phyloP scores from a whole-genome alignment of 2,888 invertebrate species.

The Apotomis capreana region DNA sequence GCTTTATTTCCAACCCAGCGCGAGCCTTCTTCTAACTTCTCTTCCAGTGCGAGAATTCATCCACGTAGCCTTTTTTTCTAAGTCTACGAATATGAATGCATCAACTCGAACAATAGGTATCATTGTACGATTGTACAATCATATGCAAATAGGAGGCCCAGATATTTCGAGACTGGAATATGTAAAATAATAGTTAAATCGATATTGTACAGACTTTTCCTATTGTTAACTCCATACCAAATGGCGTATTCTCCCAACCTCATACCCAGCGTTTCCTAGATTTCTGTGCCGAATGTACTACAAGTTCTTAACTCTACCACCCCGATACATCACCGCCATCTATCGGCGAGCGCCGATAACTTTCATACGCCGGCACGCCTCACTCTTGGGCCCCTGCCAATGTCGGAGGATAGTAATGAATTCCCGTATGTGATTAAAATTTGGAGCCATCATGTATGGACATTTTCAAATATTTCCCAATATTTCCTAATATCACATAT shows the following conservation, averaged over 20 bases:
- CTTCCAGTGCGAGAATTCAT: too few species aligned
- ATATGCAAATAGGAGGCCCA: too few species aligned
- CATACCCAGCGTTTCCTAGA: background rate
- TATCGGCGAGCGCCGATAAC: slow-evolving; percentile 39
- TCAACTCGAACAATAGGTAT: too few species aligned
- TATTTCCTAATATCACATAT: background rate
- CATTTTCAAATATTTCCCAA: background rate
- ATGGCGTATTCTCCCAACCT: background rate
- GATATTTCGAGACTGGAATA: too few species aligned
- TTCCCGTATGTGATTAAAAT: slow-evolving; percentile 36
- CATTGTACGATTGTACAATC: too few species aligned
- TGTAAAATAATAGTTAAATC: too few species aligned
- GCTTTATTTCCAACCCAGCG: too few species aligned
- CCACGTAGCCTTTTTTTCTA: too few species aligned
- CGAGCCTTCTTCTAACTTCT: too few species aligned
- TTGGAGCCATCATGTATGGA: slow-evolving; percentile 19
- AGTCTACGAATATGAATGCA: too few species aligned
- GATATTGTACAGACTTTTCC: too few species aligned
- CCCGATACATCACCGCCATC: slow-evolving; percentile 37
- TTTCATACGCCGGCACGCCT: slow-evolving; percentile 41
- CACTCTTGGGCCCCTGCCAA: slow-evolving; percentile 36
- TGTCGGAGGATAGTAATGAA: slow-evolving; percentile 34
- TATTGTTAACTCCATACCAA: too few species aligned
- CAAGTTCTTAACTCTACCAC: slow-evolving; percentile 13
- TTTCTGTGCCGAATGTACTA: background rate